These are phyloP conservation scores for Amblyjoppa fuscipennis DNA, from an alignment of 2,888 invertebrate species.

Conservation along the genomic window DNA sequence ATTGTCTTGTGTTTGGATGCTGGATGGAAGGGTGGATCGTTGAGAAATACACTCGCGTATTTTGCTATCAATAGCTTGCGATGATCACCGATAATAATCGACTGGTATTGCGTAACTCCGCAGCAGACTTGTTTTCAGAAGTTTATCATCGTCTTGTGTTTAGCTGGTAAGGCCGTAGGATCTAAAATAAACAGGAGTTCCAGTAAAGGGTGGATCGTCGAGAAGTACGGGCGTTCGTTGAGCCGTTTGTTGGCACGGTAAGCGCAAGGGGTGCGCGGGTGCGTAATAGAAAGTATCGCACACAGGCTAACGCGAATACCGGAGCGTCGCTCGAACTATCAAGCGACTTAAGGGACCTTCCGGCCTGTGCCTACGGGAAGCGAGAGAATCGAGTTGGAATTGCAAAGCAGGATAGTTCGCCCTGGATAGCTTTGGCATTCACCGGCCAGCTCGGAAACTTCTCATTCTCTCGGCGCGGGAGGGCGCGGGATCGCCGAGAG, in stretches of 20 bases:
- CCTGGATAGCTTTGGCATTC: conserved; percentile 50
- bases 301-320: conserved; percentile 41
- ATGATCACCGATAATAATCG: too few species aligned
- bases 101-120: background rate
- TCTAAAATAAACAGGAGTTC: background rate
- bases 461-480: conserved; percentile 23
- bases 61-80: too few species aligned
- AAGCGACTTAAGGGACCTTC: conserved; percentile 66
- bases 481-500: conserved; percentile 1
- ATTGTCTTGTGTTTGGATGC: background rate
- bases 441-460: conserved; percentile 47
- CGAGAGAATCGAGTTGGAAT: conserved; percentile 72
- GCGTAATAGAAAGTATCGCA: conserved; percentile 55
- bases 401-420: conserved; percentile 67
- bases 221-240: background rate
- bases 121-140: background rate
- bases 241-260: conserved; percentile 17
- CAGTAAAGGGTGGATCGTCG: background rate
- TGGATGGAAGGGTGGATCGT: background rate
- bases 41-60: background rate
- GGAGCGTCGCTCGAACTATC: conserved; percentile 49
- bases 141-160: conserved; percentile 3
- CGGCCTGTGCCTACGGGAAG: conserved; percentile 63
- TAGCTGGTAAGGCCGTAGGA: background rate
- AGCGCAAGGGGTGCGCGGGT: conserved; percentile 29